These are phyloP conservation scores for Cuniculus paca DNA, from an alignment of 2,797 vertebrate species.

Conservation along the genomic window DNA sequence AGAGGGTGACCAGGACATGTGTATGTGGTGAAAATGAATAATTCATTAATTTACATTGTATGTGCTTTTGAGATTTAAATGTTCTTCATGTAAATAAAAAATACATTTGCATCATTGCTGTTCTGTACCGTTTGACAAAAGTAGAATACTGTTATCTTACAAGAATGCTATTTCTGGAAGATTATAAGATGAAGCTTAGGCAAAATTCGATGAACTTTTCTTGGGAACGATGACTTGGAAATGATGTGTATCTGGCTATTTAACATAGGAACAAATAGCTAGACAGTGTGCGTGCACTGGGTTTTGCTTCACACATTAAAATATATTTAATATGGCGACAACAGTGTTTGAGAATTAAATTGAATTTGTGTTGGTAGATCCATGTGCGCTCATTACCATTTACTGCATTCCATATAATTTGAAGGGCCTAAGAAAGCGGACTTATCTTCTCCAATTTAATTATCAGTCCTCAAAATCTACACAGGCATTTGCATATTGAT, in stretches of 20 bases:
- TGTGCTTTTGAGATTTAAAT: neutral
- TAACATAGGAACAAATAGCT: neutral
- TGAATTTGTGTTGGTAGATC: neutral
- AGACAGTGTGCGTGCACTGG: neutral
- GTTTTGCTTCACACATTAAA: neutral
- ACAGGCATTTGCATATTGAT: neutral
- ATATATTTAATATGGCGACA: neutral
- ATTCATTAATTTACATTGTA: neutral
- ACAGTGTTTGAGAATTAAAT: neutral
- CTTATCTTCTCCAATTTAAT: neutral
- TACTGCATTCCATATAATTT: neutral
- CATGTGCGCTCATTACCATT: neutral
- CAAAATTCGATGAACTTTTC: neutral
- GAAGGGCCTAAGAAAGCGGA: neutral
- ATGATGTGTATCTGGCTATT: constrained; percentile 3
- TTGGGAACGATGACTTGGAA: neutral
- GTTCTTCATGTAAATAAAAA: neutral
- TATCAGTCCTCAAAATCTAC: neutral
- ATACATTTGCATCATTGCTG: neutral
- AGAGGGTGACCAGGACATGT: neutral
- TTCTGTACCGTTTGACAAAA: neutral
- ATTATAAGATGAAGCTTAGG: neutral
- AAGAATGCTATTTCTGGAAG: neutral
- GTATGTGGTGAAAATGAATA: neutral
- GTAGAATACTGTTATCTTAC: neutral